A percentile compares a stretch with the other conserved stretches of the same genome.
Evolutionary conservation across 2,888 invertebrate genomes (phyloP).

Genomic region (Aplocera efformata): DNA sequence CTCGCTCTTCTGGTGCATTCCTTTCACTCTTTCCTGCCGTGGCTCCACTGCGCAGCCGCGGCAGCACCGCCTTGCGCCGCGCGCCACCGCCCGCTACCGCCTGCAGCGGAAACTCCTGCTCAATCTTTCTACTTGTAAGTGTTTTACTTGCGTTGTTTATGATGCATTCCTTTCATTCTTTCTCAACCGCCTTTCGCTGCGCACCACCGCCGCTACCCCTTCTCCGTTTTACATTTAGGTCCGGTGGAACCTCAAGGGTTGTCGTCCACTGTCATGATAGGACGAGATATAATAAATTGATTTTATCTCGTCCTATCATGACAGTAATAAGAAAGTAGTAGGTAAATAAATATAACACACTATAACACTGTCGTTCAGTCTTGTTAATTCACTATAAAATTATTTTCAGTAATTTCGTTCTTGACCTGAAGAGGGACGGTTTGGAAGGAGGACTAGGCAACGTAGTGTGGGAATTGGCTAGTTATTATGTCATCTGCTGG

Average conservation of each 20-base stretch:
- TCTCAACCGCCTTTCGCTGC: too few species aligned
- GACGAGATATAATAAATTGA: too few species aligned
- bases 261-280: too few species aligned
- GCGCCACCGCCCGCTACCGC: conserved; percentile 55
- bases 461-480: conserved; percentile 56
- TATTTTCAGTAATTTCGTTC: conserved; percentile 55
- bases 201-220: too few species aligned
- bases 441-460: conserved; percentile 58
- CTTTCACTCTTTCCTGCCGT: conserved; percentile 64
- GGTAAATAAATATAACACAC: too few species aligned
- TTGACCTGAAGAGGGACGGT: conserved; percentile 58
- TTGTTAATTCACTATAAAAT: too few species aligned
- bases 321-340: too few species aligned
- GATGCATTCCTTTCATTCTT: too few species aligned
- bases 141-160: neutral
- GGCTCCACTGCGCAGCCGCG: conserved; percentile 68
- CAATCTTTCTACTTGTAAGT: conserved; percentile 70
- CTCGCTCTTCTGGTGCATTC: conserved; percentile 64
- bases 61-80: conserved; percentile 63
- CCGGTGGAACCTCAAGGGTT: too few species aligned
- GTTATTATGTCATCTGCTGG: conserved; percentile 63
- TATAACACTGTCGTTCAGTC: too few species aligned
- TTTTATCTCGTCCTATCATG: too few species aligned
- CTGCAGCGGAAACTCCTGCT: conserved; percentile 57
- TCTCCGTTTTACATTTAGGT: too few species aligned